These are phyloP conservation scores for Eleutherodactylus coqui DNA, from an alignment of 2,797 vertebrate genomes.

Conservation along the genomic window DNA sequence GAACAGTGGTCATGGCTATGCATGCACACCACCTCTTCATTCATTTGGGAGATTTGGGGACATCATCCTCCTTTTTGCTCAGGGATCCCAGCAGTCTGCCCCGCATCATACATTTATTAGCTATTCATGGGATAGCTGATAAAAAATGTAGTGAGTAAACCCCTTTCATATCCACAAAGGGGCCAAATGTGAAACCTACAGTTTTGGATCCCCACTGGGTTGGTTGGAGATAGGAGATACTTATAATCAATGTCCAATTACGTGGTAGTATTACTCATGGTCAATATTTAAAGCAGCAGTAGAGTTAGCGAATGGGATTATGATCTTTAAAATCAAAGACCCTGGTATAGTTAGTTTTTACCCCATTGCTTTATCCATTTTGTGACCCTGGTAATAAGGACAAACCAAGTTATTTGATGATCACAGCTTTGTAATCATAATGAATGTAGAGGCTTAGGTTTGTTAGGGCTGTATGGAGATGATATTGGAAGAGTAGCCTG, in stretches of 20 bases:
- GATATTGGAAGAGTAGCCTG: slow-evolving; percentile 42
- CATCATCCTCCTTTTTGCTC: too few relatives aligned
- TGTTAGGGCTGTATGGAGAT: slow-evolving; percentile 24
- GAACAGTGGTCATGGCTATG: too few relatives aligned
- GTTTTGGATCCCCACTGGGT: not conserved
- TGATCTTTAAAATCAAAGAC: not conserved
- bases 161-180: not conserved
- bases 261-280: not conserved
- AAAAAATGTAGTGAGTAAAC: too few relatives aligned
- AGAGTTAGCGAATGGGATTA: not conserved
- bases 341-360: not conserved
- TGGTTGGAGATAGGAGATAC: not conserved
- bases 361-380: not conserved
- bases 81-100: too few relatives aligned
- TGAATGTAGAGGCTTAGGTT: slow-evolving; percentile 26
- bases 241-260: not conserved
- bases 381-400: not conserved
- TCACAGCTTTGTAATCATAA: slow-evolving; percentile 36
- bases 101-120: too few relatives aligned
- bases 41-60: too few relatives aligned
- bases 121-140: too few relatives aligned
- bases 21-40: too few relatives aligned
- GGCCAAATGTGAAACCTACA: not conserved
- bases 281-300: not conserved
- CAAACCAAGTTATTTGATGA: not conserved